A percentile compares a stretch with the other conserved stretches of the same genome.
phyloP scores from a whole-genome alignment of 2,888 invertebrate genomes.

The Mesopsocus fuscifrons region DNA sequence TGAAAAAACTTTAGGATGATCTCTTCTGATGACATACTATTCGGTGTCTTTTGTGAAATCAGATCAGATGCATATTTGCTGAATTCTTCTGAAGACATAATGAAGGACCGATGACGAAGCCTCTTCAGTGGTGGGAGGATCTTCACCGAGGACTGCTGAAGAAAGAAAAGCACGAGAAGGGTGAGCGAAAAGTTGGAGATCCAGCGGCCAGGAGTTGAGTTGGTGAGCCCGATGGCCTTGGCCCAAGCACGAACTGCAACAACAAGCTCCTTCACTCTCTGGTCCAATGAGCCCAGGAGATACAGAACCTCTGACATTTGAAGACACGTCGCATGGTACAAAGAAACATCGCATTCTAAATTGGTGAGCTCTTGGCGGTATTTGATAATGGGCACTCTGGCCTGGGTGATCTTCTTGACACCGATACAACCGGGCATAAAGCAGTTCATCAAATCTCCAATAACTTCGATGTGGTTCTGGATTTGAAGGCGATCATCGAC shows the following conservation, averaged over 20 bases:
- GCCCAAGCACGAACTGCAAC: neutral
- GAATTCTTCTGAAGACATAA: neutral
- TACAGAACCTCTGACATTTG: slow-evolving; percentile 5
- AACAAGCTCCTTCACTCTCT: neutral
- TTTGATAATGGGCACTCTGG: neutral
- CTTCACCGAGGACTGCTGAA: neutral
- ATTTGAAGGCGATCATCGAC: neutral
- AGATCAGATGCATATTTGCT: neutral
- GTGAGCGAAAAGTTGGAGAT: neutral
- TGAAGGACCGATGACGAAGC: neutral
- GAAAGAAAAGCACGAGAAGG: neutral
- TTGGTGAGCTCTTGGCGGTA: slow-evolving; percentile 1
- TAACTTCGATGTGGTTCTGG: neutral
- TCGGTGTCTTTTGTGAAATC: neutral
- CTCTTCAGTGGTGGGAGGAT: neutral
- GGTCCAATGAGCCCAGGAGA: neutral
- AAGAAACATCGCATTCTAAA: slow-evolving; percentile 6
- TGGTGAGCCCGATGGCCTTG: neutral
- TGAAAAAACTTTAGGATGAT: slow-evolving; percentile 4
- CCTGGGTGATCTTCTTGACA: neutral
- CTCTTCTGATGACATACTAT: neutral
- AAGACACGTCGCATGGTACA: neutral
- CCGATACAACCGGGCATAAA: slow-evolving; percentile 2
- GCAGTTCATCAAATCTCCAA: neutral
- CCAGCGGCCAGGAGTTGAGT: neutral